Percentiles rank a stretch among this genome's conserved stretches.
Evolutionary conservation across 1,140 invertebrate genomes (phyloP).

Genomic region (Bacillus rossius): DNA sequence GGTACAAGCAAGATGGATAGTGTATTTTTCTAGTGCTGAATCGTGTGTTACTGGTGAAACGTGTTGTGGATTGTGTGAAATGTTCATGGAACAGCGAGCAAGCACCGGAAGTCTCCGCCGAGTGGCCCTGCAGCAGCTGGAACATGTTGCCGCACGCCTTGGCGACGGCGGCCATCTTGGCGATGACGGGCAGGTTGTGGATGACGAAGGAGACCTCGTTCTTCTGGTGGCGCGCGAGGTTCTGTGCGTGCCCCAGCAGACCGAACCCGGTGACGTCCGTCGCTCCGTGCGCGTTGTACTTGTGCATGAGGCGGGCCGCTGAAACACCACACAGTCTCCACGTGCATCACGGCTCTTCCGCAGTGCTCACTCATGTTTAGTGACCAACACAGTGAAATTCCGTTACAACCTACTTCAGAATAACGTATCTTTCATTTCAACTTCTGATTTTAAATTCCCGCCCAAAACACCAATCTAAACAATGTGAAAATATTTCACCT

Average conservation of each 20-base stretch:
- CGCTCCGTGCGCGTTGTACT: conserved; percentile 96
- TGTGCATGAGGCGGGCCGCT: conserved; percentile 92
- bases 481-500: too few relatives aligned
- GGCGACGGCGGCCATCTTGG: conserved; percentile 95
- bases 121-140: conserved; percentile 89
- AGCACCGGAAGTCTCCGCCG: conserved; percentile 69
- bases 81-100: not conserved
- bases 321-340: conserved; percentile 3
- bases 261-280: conserved; percentile 98
- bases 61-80: too few relatives aligned
- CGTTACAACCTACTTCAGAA: too few relatives aligned
- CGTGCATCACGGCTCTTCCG: too few relatives aligned
- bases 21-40: too few relatives aligned
- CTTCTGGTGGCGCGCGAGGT: conserved; percentile 92
- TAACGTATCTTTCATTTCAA: too few relatives aligned
- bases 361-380: too few relatives aligned
- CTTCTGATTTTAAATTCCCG: too few relatives aligned
- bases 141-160: conserved; percentile 96
- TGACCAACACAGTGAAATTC: too few relatives aligned
- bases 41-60: too few relatives aligned
- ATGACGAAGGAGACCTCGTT: conserved; percentile 98
- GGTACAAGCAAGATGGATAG: too few relatives aligned
- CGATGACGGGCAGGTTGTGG: conserved; percentile 94
- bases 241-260: conserved; percentile 93
- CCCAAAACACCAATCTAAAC: too few relatives aligned